These are phyloP conservation scores for Synanthedon andrenaeformis DNA, from an alignment of 2,888 invertebrate genomes.

Conservation along the genomic window DNA sequence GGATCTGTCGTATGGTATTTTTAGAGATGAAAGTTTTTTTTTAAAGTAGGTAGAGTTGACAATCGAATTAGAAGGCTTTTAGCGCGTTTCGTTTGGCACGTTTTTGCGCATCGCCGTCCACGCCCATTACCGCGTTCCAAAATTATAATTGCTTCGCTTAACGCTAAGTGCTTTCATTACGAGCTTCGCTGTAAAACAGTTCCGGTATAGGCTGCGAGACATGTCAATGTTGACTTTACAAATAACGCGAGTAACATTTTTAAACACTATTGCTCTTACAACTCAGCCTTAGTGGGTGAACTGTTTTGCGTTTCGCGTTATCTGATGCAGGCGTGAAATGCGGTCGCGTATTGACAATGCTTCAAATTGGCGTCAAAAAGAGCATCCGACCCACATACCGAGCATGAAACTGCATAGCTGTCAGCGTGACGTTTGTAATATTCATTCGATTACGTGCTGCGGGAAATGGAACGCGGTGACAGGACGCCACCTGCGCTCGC, in stretches of 20 bases:
- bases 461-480: conserved; percentile 59
- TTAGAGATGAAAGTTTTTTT: conserved; percentile 24
- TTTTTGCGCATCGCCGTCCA: conserved; percentile 68
- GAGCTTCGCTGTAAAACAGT: conserved; percentile 41
- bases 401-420: conserved; percentile 48
- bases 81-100: conserved; percentile 59
- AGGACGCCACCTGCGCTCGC: conserved; percentile 46
- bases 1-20: conserved; percentile 20
- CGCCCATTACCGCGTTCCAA: conserved; percentile 63
- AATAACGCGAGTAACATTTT: conserved; percentile 19
- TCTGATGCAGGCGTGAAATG: not conserved
- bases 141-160: conserved; percentile 71
- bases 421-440: conserved; percentile 62
- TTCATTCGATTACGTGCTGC: conserved; percentile 61
- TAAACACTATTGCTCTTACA: conserved; percentile 8
- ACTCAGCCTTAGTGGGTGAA: not conserved
- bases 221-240: conserved; percentile 37
- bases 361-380: conserved; percentile 48
- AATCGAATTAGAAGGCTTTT: conserved; percentile 69
- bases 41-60: conserved; percentile 53
- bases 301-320: not conserved
- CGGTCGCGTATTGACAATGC: conserved; percentile 22
- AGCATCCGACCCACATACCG: conserved; percentile 50
- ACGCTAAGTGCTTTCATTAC: conserved; percentile 69
- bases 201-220: conserved; percentile 35